Conservation (phyloP, 2,888 invertebrate species). For the Parnassius apollo region DNA sequence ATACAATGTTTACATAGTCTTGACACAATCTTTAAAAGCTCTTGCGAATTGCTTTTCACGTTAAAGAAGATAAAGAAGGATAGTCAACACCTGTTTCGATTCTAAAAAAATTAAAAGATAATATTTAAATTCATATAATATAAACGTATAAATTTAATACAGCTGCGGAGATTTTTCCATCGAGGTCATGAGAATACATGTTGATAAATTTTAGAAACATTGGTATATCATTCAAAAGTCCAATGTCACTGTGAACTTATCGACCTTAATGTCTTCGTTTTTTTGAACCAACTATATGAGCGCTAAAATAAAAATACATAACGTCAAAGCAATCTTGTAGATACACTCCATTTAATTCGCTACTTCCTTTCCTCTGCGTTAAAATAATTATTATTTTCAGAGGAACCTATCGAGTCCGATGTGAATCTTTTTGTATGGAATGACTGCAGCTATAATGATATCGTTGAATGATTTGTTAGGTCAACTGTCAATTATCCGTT, state of each 20-base stretch:
- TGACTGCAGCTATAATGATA: neutral
- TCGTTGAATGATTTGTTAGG: too few species aligned
- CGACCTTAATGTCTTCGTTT: neutral
- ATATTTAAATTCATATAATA: constrained; percentile 4
- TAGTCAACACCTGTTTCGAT: neutral
- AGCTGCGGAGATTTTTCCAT: neutral
- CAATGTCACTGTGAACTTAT: neutral
- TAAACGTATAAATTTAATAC: too few species aligned
- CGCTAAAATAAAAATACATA: constrained; percentile 1
- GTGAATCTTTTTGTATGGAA: neutral
- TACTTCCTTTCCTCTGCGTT: constrained; percentile 30
- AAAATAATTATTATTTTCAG: constrained; percentile 7
- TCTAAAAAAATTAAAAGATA: constrained; percentile 6
- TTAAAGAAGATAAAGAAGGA: too few species aligned
- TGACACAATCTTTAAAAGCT: too few species aligned
- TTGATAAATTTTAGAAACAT: neutral
- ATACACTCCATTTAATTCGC: constrained; percentile 29
- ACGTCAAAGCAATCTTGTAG: constrained; percentile 1
- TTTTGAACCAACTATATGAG: neutral
- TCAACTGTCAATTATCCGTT: too few species aligned
- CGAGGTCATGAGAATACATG: neutral
- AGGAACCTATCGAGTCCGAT: neutral
- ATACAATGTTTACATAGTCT: too few species aligned
- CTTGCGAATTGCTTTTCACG: too few species aligned
- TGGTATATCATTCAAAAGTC: neutral